A percentile compares a stretch with the other conserved stretches of the same genome.
These are phyloP conservation scores for Amphiprion percula DNA, from an alignment of 2,113 vertebrate genomes.

Conservation along the genomic window DNA sequence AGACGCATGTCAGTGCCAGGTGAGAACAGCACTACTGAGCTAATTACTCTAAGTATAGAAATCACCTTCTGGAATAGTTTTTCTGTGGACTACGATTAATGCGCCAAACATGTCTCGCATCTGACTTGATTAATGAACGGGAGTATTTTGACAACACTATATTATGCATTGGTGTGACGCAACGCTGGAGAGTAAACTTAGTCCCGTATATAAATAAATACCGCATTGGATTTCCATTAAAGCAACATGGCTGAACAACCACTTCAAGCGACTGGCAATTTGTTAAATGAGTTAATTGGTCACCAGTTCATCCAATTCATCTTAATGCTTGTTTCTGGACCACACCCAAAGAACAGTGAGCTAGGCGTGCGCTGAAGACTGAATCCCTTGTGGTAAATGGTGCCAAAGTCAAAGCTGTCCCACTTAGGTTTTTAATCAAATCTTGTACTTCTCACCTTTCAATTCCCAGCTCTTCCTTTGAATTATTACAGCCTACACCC, in stretches of 20 bases:
- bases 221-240: conserved; percentile 79
- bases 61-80: conserved; percentile 31
- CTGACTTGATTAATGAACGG: conserved; percentile 70
- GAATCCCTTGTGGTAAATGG: conserved; percentile 19
- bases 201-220: conserved; percentile 70
- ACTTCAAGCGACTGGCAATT: conserved; percentile 76
- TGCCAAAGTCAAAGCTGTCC: conserved; percentile 31
- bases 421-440: conserved; percentile 48
- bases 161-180: conserved; percentile 46
- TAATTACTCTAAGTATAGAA: conserved; percentile 52
- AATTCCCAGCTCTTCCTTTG: not conserved
- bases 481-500: conserved; percentile 10
- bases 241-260: conserved; percentile 78
- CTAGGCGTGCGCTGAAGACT: conserved; percentile 37
- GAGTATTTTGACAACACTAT: conserved; percentile 52
- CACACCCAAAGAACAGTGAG: conserved; percentile 77
- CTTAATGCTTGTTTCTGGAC: conserved; percentile 77
- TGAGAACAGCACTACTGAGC: not conserved
- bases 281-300: conserved; percentile 82
- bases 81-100: conserved; percentile 64
- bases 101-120: conserved; percentile 52
- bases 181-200: conserved; percentile 51
- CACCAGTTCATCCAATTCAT: conserved; percentile 80
- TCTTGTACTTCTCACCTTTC: conserved; percentile 18
- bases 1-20: too few species aligned